Conservation (phyloP, 2,888 invertebrate genomes). For the Rhamphomyia laevipes region DNA sequence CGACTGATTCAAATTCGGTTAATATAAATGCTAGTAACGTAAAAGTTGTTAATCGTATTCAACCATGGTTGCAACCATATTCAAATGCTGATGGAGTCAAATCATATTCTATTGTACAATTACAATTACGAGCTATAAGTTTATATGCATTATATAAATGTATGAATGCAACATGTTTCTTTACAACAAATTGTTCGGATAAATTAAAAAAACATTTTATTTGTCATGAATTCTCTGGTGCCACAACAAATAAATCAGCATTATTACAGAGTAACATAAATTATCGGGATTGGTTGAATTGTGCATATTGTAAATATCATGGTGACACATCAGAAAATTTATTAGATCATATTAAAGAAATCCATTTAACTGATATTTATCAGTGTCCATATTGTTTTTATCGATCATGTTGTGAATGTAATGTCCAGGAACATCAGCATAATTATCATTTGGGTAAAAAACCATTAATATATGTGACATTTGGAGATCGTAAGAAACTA, state of each 20-base stretch:
- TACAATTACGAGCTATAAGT: slow-evolving; percentile 6
- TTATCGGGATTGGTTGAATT: slow-evolving; percentile 40
- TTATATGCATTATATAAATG: slow-evolving; percentile 41
- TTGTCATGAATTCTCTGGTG: neutral
- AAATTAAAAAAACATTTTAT: slow-evolving; percentile 37
- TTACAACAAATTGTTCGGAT: slow-evolving; percentile 31
- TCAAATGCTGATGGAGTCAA: too few relatives aligned
- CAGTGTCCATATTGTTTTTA: slow-evolving; percentile 59
- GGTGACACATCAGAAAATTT: slow-evolving; percentile 37
- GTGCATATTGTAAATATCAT: slow-evolving; percentile 46
- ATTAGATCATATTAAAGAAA: slow-evolving; percentile 47
- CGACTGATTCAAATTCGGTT: too few relatives aligned
- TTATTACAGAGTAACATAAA: slow-evolving; percentile 20
- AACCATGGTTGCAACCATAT: slow-evolving; percentile 15
- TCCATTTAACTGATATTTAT: slow-evolving; percentile 48
- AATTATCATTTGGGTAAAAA: slow-evolving; percentile 6
- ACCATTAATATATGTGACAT: slow-evolving; percentile 1
- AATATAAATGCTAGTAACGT: too few relatives aligned
- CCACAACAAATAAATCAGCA: neutral
- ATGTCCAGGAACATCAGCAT: slow-evolving; percentile 10
- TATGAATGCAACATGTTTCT: slow-evolving; percentile 41
- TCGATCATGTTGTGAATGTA: slow-evolving; percentile 36
- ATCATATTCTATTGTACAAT: slow-evolving; percentile 1
- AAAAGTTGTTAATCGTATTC: slow-evolving; percentile 13
- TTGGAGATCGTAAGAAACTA: slow-evolving; percentile 3